Conservation (phyloP, 2,113 vertebrate species). For the Origma solitaria region DNA sequence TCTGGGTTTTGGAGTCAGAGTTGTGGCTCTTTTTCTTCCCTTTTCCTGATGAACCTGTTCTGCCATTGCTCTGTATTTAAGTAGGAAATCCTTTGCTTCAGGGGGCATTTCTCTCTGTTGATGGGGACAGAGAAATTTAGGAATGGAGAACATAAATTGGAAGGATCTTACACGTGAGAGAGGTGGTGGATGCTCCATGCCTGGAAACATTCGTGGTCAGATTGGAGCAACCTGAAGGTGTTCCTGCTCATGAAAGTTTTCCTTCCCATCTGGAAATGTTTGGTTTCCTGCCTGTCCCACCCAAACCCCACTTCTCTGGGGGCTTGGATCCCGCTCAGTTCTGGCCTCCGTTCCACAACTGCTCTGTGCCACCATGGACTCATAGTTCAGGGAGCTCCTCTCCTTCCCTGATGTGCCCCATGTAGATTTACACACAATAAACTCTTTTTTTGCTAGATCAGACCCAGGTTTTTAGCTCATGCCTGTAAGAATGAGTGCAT, state of each 20-base stretch:
- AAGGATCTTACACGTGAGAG: neutral
- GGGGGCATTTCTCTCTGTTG: neutral
- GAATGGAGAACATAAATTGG: neutral
- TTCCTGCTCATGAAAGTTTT: neutral
- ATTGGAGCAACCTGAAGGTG: neutral
- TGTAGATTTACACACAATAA: neutral
- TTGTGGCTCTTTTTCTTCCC: neutral
- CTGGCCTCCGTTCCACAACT: neutral
- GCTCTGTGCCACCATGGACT: neutral
- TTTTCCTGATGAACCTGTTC: neutral
- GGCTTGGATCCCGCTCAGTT: neutral
- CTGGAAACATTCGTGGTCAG: neutral
- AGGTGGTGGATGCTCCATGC: neutral
- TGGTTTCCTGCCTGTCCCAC: neutral
- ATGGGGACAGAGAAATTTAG: neutral
- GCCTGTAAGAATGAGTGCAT: neutral
- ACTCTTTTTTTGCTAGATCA: neutral
- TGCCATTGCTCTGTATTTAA: neutral
- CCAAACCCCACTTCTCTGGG: neutral
- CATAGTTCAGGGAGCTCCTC: neutral
- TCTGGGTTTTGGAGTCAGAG: neutral
- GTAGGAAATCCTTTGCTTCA: neutral
- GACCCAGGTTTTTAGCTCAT: neutral
- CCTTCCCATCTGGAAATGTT: neutral
- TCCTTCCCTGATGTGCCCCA: neutral